Evolutionary conservation across 2,888 invertebrate genomes (phyloP).

Genomic region (Ectemnius continuus): DNA sequence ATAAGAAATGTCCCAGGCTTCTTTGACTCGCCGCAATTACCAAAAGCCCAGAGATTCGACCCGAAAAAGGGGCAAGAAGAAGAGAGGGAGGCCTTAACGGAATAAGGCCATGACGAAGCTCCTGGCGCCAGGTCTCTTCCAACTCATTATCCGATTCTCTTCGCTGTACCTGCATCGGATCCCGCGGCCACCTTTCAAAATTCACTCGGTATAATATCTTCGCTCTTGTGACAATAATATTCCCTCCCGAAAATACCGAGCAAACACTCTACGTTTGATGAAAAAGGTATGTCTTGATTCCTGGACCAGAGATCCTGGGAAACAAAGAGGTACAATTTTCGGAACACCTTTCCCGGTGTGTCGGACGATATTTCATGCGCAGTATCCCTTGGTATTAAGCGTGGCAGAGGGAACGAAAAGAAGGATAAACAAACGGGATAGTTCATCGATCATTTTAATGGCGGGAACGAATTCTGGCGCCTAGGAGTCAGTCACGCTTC

Average conservation of each 20-base stretch:
- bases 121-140: constrained; percentile 71
- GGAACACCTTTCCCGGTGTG: not conserved
- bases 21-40: constrained; percentile 27
- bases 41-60: constrained; percentile 38
- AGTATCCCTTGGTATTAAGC: constrained; percentile 33
- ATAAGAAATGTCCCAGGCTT: not conserved
- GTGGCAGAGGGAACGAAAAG: constrained; percentile 37
- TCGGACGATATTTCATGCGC: not conserved
- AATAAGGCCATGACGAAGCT: constrained; percentile 71
- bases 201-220: constrained; percentile 8
- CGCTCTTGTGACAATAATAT: constrained; percentile 7
- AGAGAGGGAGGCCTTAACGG: constrained; percentile 60
- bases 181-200: constrained; percentile 41
- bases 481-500: constrained; percentile 19
- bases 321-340: not conserved
- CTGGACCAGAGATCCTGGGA: too few species aligned
- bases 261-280: not conserved
- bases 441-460: constrained; percentile 70
- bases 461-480: constrained; percentile 59
- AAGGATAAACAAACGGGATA: constrained; percentile 65
- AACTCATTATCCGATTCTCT: constrained; percentile 75
- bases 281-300: not conserved
- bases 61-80: constrained; percentile 49
- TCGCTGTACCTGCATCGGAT: constrained; percentile 61
- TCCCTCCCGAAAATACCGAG: not conserved